Conservation (phyloP, 2,113 vertebrate genomes). For the Muscicapa adusta region DNA sequence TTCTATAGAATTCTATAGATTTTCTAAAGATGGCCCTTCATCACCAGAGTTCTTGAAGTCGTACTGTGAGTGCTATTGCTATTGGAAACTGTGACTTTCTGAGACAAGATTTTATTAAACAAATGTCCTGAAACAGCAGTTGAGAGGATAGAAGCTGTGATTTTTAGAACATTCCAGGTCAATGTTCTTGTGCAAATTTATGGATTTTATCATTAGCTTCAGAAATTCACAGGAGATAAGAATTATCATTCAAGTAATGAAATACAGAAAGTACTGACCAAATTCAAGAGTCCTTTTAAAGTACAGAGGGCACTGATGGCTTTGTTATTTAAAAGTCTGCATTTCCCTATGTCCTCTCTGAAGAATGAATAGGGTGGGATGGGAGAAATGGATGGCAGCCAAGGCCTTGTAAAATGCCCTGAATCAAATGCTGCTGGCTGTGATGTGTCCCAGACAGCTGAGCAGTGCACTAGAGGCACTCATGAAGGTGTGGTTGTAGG, state of each 20-base stretch:
- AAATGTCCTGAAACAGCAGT: not conserved
- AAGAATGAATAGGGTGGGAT: not conserved
- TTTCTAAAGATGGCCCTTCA: not conserved
- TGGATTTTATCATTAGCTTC: not conserved
- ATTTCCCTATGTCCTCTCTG: not conserved
- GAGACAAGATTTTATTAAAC: not conserved
- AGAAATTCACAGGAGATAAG: not conserved
- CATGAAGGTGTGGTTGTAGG: not conserved
- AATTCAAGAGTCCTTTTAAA: not conserved
- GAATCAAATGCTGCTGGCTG: not conserved
- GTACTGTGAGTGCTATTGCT: not conserved
- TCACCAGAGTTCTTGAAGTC: not conserved
- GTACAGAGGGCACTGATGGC: not conserved
- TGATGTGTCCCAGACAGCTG: not conserved
- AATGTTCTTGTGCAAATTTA: not conserved
- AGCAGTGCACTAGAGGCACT: not conserved
- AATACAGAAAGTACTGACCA: not conserved
- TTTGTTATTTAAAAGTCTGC: not conserved
- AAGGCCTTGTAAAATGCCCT: not conserved
- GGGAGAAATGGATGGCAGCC: not conserved
- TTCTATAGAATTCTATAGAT: not conserved
- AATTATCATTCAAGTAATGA: not conserved
- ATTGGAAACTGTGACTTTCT: not conserved
- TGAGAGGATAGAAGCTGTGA: not conserved
- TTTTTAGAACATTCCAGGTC: not conserved